Percentiles rank a stretch among this genome's conserved stretches.
phyloP scores from a whole-genome alignment of 1,140 invertebrate species.

The Phymastichus coffea region DNA sequence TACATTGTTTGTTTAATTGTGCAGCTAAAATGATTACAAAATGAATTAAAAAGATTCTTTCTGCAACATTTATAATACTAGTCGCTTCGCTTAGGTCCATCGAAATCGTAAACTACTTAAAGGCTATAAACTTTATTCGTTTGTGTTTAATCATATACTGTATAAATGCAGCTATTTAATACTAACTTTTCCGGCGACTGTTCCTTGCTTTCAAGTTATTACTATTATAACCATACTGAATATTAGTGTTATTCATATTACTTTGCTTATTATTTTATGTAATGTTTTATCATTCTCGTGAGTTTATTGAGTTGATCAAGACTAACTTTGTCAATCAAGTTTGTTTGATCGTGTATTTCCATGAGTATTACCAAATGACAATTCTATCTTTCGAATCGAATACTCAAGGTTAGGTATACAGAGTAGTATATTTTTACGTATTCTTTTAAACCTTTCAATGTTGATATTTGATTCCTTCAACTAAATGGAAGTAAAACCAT shows the following conservation, averaged over 20 bases:
- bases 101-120: slow-evolving; percentile 44
- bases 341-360: slow-evolving; percentile 21
- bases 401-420: too few relatives aligned
- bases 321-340: slow-evolving; percentile 26
- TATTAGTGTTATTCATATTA: too few relatives aligned
- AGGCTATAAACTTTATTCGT: slow-evolving; percentile 30
- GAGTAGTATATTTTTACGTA: too few relatives aligned
- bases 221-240: background rate
- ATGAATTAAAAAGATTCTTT: background rate
- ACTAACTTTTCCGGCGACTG: slow-evolving; percentile 31
- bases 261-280: background rate
- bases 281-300: slow-evolving; percentile 15
- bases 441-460: too few relatives aligned
- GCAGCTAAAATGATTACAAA: background rate
- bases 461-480: too few relatives aligned
- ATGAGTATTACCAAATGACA: background rate
- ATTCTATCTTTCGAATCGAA: slow-evolving; percentile 19
- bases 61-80: slow-evolving; percentile 39
- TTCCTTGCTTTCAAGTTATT: slow-evolving; percentile 9
- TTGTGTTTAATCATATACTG: slow-evolving; percentile 27
- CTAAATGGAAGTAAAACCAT: slow-evolving; percentile 3
- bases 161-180: slow-evolving; percentile 47
- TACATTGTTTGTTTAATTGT: background rate
- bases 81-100: slow-evolving; percentile 41
- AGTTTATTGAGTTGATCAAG: slow-evolving; percentile 4